Conservation (phyloP, 37 sponge, comb jelly and placozoan genomes). For the Oopsacas minuta region DNA sequence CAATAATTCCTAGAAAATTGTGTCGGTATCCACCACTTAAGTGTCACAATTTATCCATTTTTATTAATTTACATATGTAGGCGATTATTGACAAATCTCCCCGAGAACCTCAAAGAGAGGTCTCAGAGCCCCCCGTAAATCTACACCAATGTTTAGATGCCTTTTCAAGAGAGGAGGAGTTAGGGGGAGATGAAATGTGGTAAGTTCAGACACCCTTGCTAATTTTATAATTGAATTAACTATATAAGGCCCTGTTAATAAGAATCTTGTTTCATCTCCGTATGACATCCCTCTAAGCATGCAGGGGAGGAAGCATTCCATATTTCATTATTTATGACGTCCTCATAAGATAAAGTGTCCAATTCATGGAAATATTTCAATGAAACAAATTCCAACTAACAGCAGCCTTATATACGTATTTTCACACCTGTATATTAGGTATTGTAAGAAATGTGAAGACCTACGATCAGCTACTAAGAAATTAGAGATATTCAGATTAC, state of each 20-base stretch:
- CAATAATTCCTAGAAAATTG: not conserved
- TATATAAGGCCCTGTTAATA: too few species aligned
- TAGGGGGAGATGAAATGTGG: constrained; percentile 93
- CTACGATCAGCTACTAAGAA: constrained; percentile 75
- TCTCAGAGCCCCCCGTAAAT: constrained; percentile 44
- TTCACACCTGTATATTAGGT: too few species aligned
- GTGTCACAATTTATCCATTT: not conserved
- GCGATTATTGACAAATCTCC: constrained; percentile 55
- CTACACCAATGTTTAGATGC: constrained; percentile 73
- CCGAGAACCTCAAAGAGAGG: constrained; percentile 36
- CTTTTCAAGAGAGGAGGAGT: constrained; percentile 82
- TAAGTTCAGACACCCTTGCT: constrained; percentile 28
- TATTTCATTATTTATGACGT: too few species aligned
- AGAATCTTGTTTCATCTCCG: too few species aligned
- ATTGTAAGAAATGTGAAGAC: constrained; percentile 72
- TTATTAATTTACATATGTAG: constrained; percentile 21
- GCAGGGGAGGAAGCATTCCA: too few species aligned
- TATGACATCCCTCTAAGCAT: too few species aligned
- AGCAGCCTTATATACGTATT: too few species aligned
- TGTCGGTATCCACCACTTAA: not conserved
- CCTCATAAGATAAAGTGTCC: too few species aligned
- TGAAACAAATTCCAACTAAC: too few species aligned
- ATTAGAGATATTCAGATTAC: constrained; percentile 90
- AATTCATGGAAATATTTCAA: too few species aligned
- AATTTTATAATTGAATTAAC: too few species aligned